These are phyloP conservation scores for Ischnura elegans DNA, from an alignment of 2,888 invertebrate species.

Conservation along the genomic window DNA sequence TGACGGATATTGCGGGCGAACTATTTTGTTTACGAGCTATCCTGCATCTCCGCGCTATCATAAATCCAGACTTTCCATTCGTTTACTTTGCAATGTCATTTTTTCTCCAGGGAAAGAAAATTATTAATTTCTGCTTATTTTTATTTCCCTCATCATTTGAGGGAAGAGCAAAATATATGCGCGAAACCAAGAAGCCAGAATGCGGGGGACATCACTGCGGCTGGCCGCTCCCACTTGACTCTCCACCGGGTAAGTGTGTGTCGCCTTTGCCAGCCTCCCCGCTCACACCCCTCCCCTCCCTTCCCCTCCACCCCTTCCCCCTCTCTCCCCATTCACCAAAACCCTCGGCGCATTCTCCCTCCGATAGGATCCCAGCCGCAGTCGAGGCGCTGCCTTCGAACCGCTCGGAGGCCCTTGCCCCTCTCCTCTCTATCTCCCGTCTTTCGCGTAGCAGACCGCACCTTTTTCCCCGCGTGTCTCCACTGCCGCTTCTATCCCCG, in stretches of 20 bases:
- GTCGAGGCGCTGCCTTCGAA: slow-evolving; percentile 63
- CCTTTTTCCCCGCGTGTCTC: background rate
- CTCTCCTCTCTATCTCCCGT: background rate
- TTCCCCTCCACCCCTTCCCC: background rate
- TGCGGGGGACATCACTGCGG: slow-evolving; percentile 42
- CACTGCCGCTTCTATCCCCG: too few relatives aligned
- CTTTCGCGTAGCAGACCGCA: background rate
- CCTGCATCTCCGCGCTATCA: too few relatives aligned
- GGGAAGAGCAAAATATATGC: too few relatives aligned
- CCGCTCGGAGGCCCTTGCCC: background rate
- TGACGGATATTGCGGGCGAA: too few relatives aligned
- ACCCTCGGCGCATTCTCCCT: background rate
- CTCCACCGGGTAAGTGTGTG: too few relatives aligned
- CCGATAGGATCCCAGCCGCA: slow-evolving; percentile 35
- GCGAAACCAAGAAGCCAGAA: background rate
- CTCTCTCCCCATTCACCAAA: background rate
- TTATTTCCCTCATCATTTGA: too few relatives aligned
- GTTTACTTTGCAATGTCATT: too few relatives aligned
- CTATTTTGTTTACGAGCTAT: too few relatives aligned
- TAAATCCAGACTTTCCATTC: too few relatives aligned
- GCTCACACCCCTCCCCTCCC: background rate
- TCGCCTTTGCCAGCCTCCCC: background rate
- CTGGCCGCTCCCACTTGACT: background rate
- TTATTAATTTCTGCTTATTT: too few relatives aligned
- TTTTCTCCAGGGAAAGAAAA: too few relatives aligned